Evolutionary conservation across 1,140 invertebrate species (phyloP).

Genomic region (Solenopsis fugax): DNA sequence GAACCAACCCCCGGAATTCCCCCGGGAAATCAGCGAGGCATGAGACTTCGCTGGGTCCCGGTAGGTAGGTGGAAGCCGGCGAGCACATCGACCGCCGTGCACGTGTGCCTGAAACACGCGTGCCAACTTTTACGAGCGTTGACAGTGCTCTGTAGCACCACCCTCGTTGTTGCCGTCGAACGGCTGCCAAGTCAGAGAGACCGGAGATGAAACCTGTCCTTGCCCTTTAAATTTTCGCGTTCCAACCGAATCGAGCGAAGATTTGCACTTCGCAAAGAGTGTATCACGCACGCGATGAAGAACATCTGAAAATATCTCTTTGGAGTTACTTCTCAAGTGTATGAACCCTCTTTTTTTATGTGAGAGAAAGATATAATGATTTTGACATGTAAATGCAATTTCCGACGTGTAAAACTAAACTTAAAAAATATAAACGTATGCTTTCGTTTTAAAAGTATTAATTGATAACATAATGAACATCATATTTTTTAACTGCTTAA

Average conservation of each 20-base stretch:
- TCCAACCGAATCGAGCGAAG: background rate
- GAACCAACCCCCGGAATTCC: conserved; percentile 74
- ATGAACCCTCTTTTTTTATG: background rate
- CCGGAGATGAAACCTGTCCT: background rate
- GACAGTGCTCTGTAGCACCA: conserved; percentile 58
- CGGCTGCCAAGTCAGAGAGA: background rate
- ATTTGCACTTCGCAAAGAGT: background rate
- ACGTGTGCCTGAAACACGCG: conserved; percentile 48
- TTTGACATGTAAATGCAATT: background rate
- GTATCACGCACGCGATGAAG: background rate
- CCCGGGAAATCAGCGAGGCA: conserved; percentile 86
- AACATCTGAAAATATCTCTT: background rate
- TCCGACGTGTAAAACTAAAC: background rate
- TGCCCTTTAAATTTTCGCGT: conserved; percentile 6
- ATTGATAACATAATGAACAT: background rate
- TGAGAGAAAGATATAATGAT: background rate
- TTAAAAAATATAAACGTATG: background rate
- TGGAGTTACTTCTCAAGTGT: background rate
- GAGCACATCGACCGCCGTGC: conserved; percentile 51
- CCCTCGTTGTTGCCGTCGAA: conserved; percentile 8
- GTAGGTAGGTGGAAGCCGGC: conserved; percentile 50
- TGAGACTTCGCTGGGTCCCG: conserved; percentile 69
- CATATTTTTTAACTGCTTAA: background rate
- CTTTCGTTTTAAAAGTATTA: background rate
- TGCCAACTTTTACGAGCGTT: conserved; percentile 66